These are phyloP conservation scores for Malacoraja senta DNA, from an alignment of 2,797 vertebrate species.

Conservation along the genomic window DNA sequence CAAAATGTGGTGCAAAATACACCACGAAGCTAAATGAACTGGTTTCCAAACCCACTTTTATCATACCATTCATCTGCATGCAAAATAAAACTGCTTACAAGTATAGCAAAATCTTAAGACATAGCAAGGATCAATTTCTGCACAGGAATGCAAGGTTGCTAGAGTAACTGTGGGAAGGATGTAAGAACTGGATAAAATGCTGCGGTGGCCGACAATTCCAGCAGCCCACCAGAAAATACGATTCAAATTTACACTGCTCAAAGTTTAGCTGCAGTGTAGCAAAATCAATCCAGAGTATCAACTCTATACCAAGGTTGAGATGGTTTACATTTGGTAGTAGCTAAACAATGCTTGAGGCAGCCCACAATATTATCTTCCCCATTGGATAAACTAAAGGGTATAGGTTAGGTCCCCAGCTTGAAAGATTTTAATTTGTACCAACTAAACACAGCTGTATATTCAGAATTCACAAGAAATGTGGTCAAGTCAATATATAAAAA, in stretches of 20 bases:
- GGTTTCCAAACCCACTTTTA: not conserved
- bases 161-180: not conserved
- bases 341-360: not conserved
- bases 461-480: too few species aligned
- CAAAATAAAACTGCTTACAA: constrained; percentile 9
- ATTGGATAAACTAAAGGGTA: not conserved
- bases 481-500: too few species aligned
- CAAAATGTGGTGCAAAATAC: not conserved
- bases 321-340: not conserved
- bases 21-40: not conserved
- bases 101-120: constrained; percentile 17
- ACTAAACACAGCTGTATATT: too few species aligned
- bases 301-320: not conserved
- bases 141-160: constrained; percentile 16
- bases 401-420: not conserved
- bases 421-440: too few species aligned
- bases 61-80: constrained; percentile 33
- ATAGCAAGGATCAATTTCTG: not conserved
- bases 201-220: not conserved
- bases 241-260: not conserved
- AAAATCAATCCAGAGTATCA: not conserved
- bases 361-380: not conserved
- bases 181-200: not conserved
- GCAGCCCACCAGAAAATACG: not conserved
- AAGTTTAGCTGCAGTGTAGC: not conserved